Percentiles rank a stretch among this genome's conserved stretches.
phyloP scores from a whole-genome alignment of 2,113 vertebrate species.

The Saguinus midas region DNA sequence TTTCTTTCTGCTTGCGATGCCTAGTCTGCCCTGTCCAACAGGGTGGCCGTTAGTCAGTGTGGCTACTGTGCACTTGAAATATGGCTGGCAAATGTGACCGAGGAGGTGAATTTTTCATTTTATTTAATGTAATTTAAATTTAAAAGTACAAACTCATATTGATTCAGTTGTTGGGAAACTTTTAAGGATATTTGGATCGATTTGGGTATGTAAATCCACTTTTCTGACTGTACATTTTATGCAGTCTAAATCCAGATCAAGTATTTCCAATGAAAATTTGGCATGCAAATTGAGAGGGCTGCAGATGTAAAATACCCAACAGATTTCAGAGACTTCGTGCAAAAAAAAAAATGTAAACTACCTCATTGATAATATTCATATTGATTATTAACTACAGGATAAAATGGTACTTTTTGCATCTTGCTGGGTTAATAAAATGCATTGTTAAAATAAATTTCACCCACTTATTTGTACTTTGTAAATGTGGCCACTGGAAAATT shows the following conservation, averaged over 20 bases:
- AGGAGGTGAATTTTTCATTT: not conserved
- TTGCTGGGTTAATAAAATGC: not conserved
- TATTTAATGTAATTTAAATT: not conserved
- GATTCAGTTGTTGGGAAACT: constrained; percentile 22
- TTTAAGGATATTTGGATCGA: constrained; percentile 22
- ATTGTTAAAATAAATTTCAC: not conserved
- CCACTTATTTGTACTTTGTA: not conserved
- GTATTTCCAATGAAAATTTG: not conserved
- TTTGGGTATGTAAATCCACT: constrained; percentile 15
- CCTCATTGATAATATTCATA: not conserved
- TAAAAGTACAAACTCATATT: not conserved
- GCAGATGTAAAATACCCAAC: not conserved
- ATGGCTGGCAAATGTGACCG: not conserved
- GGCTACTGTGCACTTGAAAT: fast-evolving
- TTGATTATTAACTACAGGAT: not conserved
- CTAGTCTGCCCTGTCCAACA: fast-evolving
- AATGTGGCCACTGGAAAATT: not conserved
- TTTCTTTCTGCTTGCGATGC: fast-evolving
- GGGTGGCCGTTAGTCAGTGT: fast-evolving
- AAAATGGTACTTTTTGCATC: not conserved
- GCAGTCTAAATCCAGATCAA: constrained; percentile 44
- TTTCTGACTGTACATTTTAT: constrained; percentile 49
- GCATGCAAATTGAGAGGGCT: not conserved
- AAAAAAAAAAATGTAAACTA: not conserved
- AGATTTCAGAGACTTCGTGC: not conserved